Percentiles rank a stretch among this genome's conserved stretches.
phyloP scores from a whole-genome alignment of 2,113 vertebrate genomes.

The Hyperopisus bebe region DNA sequence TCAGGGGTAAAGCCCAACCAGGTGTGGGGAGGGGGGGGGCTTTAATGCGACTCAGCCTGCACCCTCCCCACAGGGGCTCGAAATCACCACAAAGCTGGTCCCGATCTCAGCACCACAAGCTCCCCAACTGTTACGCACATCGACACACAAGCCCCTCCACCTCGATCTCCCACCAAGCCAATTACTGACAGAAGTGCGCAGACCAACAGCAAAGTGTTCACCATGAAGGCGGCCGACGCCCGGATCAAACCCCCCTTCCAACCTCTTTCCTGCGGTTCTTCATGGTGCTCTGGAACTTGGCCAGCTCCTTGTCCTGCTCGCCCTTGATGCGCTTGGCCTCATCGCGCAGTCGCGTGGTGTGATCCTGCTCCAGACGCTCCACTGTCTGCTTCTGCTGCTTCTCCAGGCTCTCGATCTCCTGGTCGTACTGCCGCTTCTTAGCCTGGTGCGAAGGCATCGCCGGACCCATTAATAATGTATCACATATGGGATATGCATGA shows the following conservation, averaged over 20 bases:
- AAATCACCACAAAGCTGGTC: background rate
- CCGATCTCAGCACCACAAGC: background rate
- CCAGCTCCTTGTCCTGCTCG: conserved; percentile 90
- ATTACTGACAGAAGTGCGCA: background rate
- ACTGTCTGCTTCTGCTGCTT: conserved; percentile 97
- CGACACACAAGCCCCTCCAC: background rate
- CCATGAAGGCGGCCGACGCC: background rate
- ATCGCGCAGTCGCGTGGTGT: conserved; percentile 85
- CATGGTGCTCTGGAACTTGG: conserved; percentile 84
- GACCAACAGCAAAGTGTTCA: background rate
- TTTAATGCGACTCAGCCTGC: background rate
- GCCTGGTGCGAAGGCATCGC: conserved; percentile 44
- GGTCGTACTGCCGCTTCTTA: conserved; percentile 93
- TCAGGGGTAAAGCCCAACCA: background rate
- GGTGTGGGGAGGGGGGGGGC: background rate
- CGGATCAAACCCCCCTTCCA: conserved; percentile 17
- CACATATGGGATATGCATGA: background rate
- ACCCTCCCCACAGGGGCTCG: background rate
- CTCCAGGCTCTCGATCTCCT: conserved; percentile 94
- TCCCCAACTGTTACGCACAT: background rate
- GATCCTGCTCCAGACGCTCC: conserved; percentile 90
- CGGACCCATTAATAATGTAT: background rate
- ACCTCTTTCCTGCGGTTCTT: conserved; percentile 97
- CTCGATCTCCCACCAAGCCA: background rate
- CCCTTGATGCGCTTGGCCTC: conserved; percentile 94